A percentile compares a stretch with the other conserved stretches of the same genome.
phyloP scores from a whole-genome alignment of 1,140 invertebrate genomes.

The Neotoxoptera formosana region DNA sequence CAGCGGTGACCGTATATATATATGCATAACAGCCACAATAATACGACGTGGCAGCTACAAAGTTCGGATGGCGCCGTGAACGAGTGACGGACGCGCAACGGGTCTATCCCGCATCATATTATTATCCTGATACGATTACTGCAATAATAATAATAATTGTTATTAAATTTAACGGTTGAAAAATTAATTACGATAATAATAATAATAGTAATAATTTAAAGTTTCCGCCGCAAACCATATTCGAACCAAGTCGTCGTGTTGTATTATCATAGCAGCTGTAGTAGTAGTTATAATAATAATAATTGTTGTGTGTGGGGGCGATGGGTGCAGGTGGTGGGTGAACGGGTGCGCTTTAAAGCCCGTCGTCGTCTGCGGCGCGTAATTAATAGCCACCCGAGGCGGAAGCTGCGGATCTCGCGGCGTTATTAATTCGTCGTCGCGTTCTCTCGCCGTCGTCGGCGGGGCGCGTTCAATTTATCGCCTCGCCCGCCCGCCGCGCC shows the following conservation, averaged over 20 bases:
- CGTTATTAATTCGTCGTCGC: constrained; percentile 25
- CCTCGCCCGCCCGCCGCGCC: neutral
- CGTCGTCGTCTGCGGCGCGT: neutral
- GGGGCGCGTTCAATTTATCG: neutral
- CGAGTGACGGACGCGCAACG: neutral
- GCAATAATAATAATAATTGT: neutral
- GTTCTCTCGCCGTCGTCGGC: neutral
- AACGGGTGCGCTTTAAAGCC: neutral
- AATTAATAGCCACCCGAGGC: neutral
- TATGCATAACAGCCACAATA: neutral
- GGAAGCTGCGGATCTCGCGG: neutral
- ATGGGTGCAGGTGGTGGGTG: no score
- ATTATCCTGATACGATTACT: neutral
- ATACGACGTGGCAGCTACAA: neutral
- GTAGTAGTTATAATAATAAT: neutral
- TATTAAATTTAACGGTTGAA: neutral
- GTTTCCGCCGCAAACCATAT: neutral
- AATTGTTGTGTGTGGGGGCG: neutral
- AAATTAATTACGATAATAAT: constrained; percentile 14
- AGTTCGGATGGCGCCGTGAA: neutral
- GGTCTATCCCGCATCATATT: neutral
- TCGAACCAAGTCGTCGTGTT: neutral
- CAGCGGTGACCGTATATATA: neutral
- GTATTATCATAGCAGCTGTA: neutral
- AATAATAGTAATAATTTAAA: neutral